Conservation (phyloP, 30 jellyfish, hydroid and myxozoan genomes). For the Hydractinia symbiolongicarpus region DNA sequence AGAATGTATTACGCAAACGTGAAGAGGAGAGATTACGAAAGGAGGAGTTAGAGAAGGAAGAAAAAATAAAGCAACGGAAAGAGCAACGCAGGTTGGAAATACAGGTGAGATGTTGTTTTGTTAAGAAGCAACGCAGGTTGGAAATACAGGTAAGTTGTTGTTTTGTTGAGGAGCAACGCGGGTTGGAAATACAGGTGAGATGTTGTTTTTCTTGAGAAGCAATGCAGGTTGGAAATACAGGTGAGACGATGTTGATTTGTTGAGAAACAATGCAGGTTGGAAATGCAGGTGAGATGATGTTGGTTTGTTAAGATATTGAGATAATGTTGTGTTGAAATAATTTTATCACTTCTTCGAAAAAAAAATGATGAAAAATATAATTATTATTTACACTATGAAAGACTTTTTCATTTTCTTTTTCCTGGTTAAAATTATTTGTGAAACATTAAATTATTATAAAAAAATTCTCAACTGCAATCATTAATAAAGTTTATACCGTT, state of each 20-base stretch:
- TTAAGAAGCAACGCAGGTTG: not conserved
- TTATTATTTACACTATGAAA: too few relatives aligned
- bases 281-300: conserved; percentile 28
- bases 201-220: conserved; percentile 7
- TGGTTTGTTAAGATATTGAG: not conserved
- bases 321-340: too few relatives aligned
- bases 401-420: too few relatives aligned
- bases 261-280: conserved; percentile 44
- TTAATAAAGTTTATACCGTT: too few relatives aligned
- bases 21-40: not conserved
- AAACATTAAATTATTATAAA: too few relatives aligned
- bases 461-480: too few relatives aligned
- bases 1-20: not conserved
- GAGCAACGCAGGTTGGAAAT: conserved; percentile 44
- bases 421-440: too few relatives aligned
- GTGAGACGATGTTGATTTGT: conserved; percentile 1
- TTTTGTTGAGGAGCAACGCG: conserved; percentile 54
- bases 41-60: not conserved
- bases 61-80: conserved; percentile 19
- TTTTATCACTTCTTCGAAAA: too few relatives aligned
- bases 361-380: too few relatives aligned
- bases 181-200: conserved; percentile 44
- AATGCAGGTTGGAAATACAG: conserved; percentile 42
- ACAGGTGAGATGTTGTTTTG: conserved; percentile 29
- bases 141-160: not conserved